These are phyloP conservation scores for Sabellastarte sp. DNA, from an alignment of 2,888 invertebrate species.

Conservation along the genomic window DNA sequence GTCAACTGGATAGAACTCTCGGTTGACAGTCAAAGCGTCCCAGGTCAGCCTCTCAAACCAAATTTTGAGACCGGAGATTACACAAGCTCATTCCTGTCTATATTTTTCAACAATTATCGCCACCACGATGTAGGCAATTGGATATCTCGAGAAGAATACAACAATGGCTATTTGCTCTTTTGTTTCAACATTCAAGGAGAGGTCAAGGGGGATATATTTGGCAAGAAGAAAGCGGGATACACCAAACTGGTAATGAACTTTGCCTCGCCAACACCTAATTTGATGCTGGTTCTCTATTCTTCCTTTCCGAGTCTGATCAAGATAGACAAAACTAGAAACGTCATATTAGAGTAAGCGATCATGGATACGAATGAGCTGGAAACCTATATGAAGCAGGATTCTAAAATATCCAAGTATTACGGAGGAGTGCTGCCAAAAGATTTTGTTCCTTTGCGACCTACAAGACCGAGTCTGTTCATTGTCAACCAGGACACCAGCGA, in stretches of 20 bases:
- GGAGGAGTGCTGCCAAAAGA: neutral
- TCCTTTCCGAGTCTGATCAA: slow-evolving; percentile 3
- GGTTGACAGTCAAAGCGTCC: slow-evolving; percentile 4
- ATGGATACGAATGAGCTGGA: neutral
- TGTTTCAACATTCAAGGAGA: no score
- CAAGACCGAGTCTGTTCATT: neutral
- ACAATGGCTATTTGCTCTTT: no score
- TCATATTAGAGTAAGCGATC: no score
- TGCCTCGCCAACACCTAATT: no score
- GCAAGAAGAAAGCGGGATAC: no score
- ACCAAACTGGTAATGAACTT: no score
- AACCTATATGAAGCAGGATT: neutral
- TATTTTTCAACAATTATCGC: neutral
- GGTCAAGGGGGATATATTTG: no score
- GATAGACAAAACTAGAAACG: slow-evolving; percentile 2
- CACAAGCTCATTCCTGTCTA: neutral
- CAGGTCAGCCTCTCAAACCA: slow-evolving; percentile 2
- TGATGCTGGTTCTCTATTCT: no score
- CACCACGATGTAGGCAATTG: neutral
- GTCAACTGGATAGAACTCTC: slow-evolving; percentile 1
- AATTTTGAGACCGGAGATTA: slow-evolving; percentile 4
- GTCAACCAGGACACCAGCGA: neutral
- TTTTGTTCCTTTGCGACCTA: neutral
- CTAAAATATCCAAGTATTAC: neutral
- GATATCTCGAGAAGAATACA: neutral